phyloP scores from a whole-genome alignment of 2,797 vertebrate species.

The Centroberyx gerrardi region DNA sequence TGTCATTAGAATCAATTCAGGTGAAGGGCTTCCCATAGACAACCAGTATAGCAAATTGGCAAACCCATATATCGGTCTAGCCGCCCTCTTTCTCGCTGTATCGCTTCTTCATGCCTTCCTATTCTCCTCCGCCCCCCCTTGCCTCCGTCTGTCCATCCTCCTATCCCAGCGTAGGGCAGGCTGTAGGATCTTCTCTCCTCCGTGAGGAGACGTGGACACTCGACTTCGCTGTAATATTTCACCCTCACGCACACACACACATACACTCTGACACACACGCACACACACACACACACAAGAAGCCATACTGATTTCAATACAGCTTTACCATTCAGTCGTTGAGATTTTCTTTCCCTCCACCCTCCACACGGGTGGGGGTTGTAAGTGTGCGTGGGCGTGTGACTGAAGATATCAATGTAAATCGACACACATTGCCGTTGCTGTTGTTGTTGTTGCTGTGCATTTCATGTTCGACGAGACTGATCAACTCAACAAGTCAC shows the following conservation, averaged over 20 bases:
- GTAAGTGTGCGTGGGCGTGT: constrained; percentile 12
- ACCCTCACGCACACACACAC: constrained; percentile 25
- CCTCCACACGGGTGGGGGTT: background rate
- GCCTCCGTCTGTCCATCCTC: background rate
- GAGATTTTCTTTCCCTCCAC: background rate
- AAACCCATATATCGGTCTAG: constrained; percentile 7
- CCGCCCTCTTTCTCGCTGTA: background rate
- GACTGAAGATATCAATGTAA: constrained; percentile 7
- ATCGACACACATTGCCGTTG: constrained; percentile 1
- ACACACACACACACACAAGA: constrained; percentile 73
- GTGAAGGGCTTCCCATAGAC: no score
- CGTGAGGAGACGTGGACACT: constrained; percentile 84
- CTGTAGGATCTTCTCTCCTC: constrained; percentile 93
- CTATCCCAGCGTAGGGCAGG: constrained; percentile 56
- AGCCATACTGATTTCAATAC: constrained; percentile 92
- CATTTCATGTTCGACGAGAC: background rate
- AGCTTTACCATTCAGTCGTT: constrained; percentile 66
- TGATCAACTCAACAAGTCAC: background rate
- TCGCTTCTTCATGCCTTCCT: constrained; percentile 10
- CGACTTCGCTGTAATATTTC: constrained; percentile 19
- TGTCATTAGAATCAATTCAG: no score
- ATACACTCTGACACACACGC: constrained; percentile 17
- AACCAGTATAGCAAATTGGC: background rate
- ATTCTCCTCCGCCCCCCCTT: background rate
- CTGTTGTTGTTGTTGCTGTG: constrained; percentile 14